Conservation (phyloP, 64 coral and sea anemone species). For the Trachythela sp. region DNA sequence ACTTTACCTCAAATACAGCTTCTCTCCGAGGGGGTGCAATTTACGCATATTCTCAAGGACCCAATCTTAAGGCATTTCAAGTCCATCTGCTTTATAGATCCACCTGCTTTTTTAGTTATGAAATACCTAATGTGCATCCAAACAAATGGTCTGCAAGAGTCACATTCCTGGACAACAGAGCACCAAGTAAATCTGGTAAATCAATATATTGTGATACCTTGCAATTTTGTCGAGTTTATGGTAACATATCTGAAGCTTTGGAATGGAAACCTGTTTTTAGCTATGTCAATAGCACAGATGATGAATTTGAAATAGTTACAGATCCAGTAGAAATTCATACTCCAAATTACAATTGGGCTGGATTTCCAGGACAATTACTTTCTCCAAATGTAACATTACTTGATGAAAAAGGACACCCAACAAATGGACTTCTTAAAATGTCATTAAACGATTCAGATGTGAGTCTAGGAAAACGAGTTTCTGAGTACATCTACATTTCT, state of each 20-base stretch:
- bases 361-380: neutral
- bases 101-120: neutral
- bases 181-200: neutral
- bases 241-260: neutral
- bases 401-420: neutral
- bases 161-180: neutral
- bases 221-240: constrained; percentile 1
- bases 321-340: neutral
- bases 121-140: neutral
- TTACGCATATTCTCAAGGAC: neutral
- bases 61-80: neutral
- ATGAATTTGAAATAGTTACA: neutral
- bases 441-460: neutral
- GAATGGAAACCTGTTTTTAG: neutral
- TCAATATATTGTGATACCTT: neutral
- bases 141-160: neutral
- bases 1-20: neutral
- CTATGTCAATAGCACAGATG: neutral
- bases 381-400: neutral
- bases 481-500: neutral
- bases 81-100: neutral
- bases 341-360: neutral
- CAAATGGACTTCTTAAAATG: neutral
- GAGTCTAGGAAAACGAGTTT: neutral
- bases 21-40: neutral